Base-by-base conservation (phyloP, 2,797 vertebrate species). In the Scomberomorus guttatus region DNA sequence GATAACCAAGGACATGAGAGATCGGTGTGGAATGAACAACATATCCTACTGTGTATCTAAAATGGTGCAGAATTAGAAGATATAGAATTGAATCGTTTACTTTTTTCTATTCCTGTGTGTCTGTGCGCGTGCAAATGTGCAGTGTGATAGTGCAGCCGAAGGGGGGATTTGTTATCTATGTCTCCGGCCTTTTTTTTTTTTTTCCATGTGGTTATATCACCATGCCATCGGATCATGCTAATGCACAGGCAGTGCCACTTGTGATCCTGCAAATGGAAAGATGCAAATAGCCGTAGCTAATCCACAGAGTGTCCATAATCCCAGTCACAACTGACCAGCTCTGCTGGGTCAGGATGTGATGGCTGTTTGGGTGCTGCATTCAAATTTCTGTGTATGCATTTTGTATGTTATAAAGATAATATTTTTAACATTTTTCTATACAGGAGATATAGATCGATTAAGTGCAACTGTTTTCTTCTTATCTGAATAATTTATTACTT, bases 291-390 rank as follows among this genome's bases (percentile, higher is more conserved):
- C 80, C 27, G 0, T 34, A 52, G 82, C 77, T 91, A 89, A 92
- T 94, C 86, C 86, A 76, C 34, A 58, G 37, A 72, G 42, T 56
- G 65, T 84, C 73, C 55, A 61, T 92, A 91, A 93, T 92, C 93
- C 77, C 52, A 62, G 73, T 37, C 76, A 74, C 58, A 79, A 65
- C 50, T 82, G 73, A 90, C 86, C 87, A 60, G 63, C 57, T 80
- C 60, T 72, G 5, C 42, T 68, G 69, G 62, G 90, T 83, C 74
- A 75, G 20, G 67, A 76, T 83, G 18, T 58, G 22, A 44, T 48
- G 48, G 44, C 37, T 63, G 51, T 62, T 62, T 71, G 66, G 24
- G 25, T 66, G 59, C 56, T 42, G 50, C 54, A 25, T 61, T 76
- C 39, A 44, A 59, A n/a, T 70, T 32, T 76, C 7, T 58, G 4